Percentiles rank a stretch among this genome's conserved stretches.
These are phyloP conservation scores for Andrena hattorfiana DNA, from an alignment of 2,888 invertebrate species.

Conservation along the genomic window DNA sequence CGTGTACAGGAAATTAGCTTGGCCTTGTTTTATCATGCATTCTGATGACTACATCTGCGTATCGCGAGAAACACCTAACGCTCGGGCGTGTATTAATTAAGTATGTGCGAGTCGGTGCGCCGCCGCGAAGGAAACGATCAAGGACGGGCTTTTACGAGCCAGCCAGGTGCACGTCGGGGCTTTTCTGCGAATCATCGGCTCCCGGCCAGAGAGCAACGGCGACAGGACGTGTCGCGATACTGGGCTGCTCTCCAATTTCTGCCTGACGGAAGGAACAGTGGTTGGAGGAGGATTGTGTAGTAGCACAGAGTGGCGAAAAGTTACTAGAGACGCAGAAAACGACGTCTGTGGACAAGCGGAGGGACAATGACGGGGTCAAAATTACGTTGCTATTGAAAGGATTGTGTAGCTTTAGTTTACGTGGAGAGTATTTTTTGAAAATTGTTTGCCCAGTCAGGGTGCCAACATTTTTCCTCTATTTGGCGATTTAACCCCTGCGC, in stretches of 20 bases:
- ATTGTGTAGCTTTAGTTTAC: too few species aligned
- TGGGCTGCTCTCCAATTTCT: not conserved
- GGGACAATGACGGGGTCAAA: not conserved
- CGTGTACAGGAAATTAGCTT: conserved; percentile 70
- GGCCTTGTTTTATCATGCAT: conserved; percentile 75
- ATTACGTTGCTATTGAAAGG: not conserved
- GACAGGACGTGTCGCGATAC: not conserved
- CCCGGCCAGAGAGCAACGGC: not conserved
- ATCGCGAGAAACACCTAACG: conserved; percentile 57
- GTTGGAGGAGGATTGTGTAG: not conserved
- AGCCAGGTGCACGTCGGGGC: conserved; percentile 33
- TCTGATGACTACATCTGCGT: conserved; percentile 69
- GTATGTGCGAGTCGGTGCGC: conserved; percentile 54
- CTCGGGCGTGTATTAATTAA: conserved; percentile 66
- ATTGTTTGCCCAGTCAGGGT: not conserved
- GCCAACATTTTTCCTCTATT: not conserved
- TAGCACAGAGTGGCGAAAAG: too few species aligned
- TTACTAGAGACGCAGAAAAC: too few species aligned
- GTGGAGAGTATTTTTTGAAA: not conserved
- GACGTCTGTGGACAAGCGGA: not conserved
- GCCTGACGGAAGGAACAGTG: not conserved
- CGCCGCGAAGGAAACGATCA: conserved; percentile 69
- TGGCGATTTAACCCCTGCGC: too few species aligned
- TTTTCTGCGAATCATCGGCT: conserved; percentile 31
- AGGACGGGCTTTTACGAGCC: conserved; percentile 66